Percentiles rank a stretch among this genome's conserved stretches.
These are phyloP conservation scores for Pedetes capensis DNA, from an alignment of 2,113 vertebrate species.

Conservation along the genomic window DNA sequence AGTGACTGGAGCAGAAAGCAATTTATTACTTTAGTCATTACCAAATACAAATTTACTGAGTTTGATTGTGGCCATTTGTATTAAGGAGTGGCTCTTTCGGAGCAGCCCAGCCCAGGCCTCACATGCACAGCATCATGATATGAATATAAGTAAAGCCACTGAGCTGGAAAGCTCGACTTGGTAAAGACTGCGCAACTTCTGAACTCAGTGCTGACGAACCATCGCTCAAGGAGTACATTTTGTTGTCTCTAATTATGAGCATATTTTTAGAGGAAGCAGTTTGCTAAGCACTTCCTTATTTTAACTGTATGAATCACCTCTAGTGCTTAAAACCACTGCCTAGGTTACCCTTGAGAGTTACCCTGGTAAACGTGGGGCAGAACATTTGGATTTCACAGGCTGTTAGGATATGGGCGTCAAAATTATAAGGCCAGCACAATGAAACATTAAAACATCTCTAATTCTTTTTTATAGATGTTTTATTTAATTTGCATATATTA, in stretches of 20 bases:
- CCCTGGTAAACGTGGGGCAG: slow-evolving; percentile 18
- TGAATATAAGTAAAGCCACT: background rate
- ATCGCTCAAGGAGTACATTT: background rate
- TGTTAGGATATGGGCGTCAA: slow-evolving; percentile 30
- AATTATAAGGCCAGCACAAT: background rate
- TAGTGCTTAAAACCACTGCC: background rate
- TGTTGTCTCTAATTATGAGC: background rate
- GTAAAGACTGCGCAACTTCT: background rate
- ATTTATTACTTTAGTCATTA: background rate
- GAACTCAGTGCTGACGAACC: background rate
- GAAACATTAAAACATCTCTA: slow-evolving; percentile 12
- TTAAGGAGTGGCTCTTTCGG: background rate
- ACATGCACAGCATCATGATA: background rate
- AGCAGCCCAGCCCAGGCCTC: background rate
- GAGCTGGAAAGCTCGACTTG: background rate
- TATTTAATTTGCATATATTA: no score
- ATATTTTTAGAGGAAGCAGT: background rate
- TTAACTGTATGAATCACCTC: background rate
- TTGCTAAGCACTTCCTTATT: slow-evolving; percentile 17
- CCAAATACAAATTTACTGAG: background rate
- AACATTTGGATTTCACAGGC: slow-evolving; percentile 30
- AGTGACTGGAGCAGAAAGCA: background rate
- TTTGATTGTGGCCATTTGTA: background rate
- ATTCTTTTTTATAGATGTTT: no score
- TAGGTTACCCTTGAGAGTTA: background rate